Conservation (phyloP, 2,888 invertebrate genomes). For the Apamea monoglypha region DNA sequence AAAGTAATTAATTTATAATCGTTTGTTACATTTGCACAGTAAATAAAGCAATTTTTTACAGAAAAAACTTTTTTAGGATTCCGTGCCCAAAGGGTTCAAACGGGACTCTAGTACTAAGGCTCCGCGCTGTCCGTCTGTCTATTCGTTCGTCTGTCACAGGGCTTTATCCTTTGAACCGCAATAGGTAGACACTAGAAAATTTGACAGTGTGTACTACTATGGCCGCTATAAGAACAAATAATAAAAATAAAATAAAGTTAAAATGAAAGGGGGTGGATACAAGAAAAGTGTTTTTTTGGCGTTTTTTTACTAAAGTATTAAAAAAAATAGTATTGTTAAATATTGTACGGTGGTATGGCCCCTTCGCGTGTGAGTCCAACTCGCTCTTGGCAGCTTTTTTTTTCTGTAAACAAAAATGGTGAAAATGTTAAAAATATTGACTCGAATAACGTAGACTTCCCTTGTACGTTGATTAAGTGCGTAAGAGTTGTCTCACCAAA, state of each 20-base stretch:
- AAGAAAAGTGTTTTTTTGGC: no score
- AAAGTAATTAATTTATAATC: constrained; percentile 77
- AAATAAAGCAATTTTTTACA: background rate
- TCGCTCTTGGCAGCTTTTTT: background rate
- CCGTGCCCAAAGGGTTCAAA: background rate
- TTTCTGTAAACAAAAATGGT: constrained; percentile 9
- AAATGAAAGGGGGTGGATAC: no score
- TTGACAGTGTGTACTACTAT: no score
- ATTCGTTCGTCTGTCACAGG: background rate
- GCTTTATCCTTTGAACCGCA: background rate
- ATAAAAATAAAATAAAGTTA: no score
- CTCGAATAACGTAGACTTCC: constrained; percentile 24
- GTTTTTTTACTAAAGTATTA: no score
- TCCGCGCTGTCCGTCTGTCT: background rate
- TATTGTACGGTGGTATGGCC: no score
- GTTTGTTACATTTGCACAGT: constrained; percentile 42
- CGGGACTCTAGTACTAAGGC: background rate
- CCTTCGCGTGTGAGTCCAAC: no score
- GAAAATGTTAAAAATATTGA: constrained; percentile 44
- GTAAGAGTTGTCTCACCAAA: constrained; percentile 69
- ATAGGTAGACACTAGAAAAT: no score
- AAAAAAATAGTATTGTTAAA: no score
- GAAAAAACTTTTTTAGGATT: background rate
- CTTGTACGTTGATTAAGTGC: constrained; percentile 64
- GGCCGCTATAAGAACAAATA: no score